Percentiles rank a stretch among this genome's conserved stretches.
Conservation (phyloP, 2,888 invertebrate genomes). For the Chirona hameri region DNA sequence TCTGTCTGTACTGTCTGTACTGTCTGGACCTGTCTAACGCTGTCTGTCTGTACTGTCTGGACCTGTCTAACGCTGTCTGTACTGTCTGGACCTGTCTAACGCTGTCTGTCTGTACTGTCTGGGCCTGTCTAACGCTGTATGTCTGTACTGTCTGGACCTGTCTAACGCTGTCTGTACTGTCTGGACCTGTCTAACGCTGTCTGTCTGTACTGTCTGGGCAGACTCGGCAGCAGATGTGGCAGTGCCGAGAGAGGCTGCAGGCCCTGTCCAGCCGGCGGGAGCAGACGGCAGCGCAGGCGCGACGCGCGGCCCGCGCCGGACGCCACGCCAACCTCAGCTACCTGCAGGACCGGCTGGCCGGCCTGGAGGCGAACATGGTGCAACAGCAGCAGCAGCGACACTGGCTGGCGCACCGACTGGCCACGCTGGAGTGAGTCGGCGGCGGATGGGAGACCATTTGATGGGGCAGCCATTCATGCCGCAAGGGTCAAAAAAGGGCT, state of each 20-base stretch:
- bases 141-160: too few relatives aligned
- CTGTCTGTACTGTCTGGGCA: neutral
- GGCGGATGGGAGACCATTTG: too few relatives aligned
- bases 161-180: too few relatives aligned
- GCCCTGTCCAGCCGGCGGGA: neutral
- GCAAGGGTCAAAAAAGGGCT: too few relatives aligned
- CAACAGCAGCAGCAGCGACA: neutral
- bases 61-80: too few relatives aligned
- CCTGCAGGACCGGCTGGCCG: neutral
- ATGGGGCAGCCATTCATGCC: neutral
- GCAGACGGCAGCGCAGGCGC: neutral
- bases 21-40: too few relatives aligned
- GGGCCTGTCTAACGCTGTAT: too few relatives aligned
- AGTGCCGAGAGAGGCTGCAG: neutral
- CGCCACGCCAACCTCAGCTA: neutral
- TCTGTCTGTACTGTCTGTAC: too few relatives aligned
- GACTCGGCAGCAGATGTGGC: neutral
- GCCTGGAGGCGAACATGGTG: neutral
- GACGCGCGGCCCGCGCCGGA: neutral
- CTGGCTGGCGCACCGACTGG: neutral
- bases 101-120: too few relatives aligned
- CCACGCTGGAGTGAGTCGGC: neutral
- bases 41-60: too few relatives aligned
- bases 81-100: too few relatives aligned
- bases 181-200: too few relatives aligned